Conservation (phyloP, 1,140 invertebrate species). For the Trinorchestia longiramus region DNA sequence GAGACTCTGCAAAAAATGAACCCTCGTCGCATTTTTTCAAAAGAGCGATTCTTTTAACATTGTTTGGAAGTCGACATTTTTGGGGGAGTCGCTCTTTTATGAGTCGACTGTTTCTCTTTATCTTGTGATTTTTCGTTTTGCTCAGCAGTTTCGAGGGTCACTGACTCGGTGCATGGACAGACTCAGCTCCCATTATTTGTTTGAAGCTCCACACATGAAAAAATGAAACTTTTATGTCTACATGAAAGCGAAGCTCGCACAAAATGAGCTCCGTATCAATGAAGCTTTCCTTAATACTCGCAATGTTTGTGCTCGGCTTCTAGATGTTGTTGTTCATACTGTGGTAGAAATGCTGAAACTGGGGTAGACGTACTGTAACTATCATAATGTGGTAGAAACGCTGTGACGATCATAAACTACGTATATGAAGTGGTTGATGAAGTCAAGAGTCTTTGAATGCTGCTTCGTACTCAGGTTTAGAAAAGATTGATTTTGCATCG, state of each 20-base stretch:
- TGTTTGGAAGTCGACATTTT: constrained; percentile 37
- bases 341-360: background rate
- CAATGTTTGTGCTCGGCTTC: background rate
- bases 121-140: constrained; percentile 41
- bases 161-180: background rate
- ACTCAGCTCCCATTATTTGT: background rate
- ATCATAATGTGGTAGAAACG: no score
- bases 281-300: background rate
- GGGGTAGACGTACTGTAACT: no score
- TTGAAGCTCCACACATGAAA: background rate
- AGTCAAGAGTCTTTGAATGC: no score
- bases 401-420: no score
- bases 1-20: background rate
- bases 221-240: background rate
- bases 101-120: constrained; percentile 51
- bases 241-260: background rate
- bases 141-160: constrained; percentile 18
- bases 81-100: constrained; percentile 17
- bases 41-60: constrained; percentile 47
- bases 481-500: no score
- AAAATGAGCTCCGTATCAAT: background rate
- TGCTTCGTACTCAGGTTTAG: no score
- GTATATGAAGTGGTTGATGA: no score
- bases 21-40: constrained; percentile 3
- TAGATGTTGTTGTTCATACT: background rate